Conservation (phyloP, 2,113 vertebrate genomes). For the Oxyruncus cristatus region DNA sequence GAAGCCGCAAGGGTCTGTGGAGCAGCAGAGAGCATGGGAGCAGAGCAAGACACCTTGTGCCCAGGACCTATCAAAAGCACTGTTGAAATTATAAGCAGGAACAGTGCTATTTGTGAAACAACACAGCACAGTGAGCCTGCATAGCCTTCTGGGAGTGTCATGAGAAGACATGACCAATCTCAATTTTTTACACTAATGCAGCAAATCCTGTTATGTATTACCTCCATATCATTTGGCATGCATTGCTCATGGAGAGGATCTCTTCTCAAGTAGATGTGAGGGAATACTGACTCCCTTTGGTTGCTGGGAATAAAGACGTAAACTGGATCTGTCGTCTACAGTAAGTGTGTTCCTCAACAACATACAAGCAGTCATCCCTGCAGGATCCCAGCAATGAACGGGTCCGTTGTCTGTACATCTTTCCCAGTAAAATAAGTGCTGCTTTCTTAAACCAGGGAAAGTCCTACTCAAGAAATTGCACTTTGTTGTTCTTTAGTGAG, state of each 20-base stretch:
- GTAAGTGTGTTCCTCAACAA: not conserved
- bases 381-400: not conserved
- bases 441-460: not conserved
- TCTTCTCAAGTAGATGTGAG: not conserved
- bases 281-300: constrained; percentile 13
- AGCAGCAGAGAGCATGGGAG: not conserved
- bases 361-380: not conserved
- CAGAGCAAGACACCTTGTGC: not conserved
- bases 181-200: not conserved
- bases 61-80: not conserved
- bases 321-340: not conserved
- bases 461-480: not conserved
- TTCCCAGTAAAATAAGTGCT: not conserved
- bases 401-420: not conserved
- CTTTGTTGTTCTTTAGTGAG: not conserved
- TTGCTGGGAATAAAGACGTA: not conserved
- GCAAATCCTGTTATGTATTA: not conserved
- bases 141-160: not conserved
- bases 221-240: not conserved
- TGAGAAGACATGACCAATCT: not conserved
- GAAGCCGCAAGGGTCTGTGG: not conserved
- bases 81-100: not conserved
- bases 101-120: not conserved
- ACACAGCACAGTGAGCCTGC: not conserved
- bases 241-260: not conserved